phyloP scores from a whole-genome alignment of 2,113 vertebrate genomes.

The Geococcyx californianus region DNA sequence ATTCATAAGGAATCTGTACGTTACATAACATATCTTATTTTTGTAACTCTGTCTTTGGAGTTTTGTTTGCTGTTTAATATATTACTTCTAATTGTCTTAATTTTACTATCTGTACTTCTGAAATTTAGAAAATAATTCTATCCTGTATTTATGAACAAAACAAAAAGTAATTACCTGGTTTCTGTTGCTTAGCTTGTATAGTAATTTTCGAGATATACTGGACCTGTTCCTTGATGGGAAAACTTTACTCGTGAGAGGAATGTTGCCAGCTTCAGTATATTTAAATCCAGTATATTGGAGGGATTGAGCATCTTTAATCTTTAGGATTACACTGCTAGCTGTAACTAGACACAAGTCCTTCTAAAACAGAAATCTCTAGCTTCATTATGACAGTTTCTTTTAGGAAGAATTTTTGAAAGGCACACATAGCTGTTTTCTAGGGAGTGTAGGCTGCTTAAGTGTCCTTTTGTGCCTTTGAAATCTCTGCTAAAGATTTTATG shows the following conservation, averaged over 20 bases:
- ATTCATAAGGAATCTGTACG: neutral
- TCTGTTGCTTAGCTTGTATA: neutral
- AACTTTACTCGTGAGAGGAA: neutral
- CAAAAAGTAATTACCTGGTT: neutral
- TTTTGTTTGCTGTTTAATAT: neutral
- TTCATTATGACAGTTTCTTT: neutral
- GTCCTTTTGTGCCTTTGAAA: conserved; percentile 38
- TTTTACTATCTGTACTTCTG: neutral
- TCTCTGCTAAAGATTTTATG: neutral
- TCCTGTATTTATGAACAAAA: neutral
- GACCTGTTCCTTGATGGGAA: neutral
- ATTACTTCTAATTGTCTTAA: neutral
- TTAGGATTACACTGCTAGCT: neutral
- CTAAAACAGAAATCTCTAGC: neutral
- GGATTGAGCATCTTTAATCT: neutral
- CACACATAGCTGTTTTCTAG: neutral
- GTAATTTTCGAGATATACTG: neutral
- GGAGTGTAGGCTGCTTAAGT: neutral
- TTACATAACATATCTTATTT: neutral
- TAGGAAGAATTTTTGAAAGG: neutral
- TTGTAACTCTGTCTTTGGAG: neutral
- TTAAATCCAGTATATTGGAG: neutral
- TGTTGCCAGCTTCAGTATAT: neutral
- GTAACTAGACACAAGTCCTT: neutral
- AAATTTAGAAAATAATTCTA: neutral